Evolutionary conservation across 2,888 invertebrate species (phyloP).

Genomic region (Eupithecia abbreviata): DNA sequence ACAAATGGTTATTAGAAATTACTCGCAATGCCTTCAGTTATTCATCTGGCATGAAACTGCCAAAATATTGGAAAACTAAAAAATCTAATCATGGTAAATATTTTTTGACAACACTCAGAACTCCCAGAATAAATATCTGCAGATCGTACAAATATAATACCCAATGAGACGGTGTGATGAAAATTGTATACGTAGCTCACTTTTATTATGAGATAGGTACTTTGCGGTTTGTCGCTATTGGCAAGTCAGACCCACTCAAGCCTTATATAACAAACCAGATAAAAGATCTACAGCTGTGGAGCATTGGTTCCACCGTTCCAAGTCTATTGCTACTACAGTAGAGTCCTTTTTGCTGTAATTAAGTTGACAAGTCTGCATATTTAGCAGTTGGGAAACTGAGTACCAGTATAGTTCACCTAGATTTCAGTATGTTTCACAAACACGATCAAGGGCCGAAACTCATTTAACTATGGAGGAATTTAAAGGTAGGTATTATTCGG

Average conservation of each 20-base stretch:
- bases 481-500: background rate
- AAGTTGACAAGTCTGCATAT: constrained; percentile 16
- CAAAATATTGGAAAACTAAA: no score
- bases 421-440: constrained; percentile 24
- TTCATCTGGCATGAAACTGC: no score
- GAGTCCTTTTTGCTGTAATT: constrained; percentile 22
- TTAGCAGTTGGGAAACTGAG: constrained; percentile 32
- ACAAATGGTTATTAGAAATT: no score
- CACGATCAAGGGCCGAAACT: background rate
- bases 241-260: constrained; percentile 21
- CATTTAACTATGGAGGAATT: background rate
- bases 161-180: background rate
- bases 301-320: constrained; percentile 4
- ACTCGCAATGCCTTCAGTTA: no score
- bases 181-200: background rate
- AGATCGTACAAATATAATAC: background rate
- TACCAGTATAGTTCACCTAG: constrained; percentile 20
- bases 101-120: background rate
- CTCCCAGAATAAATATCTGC: background rate
- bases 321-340: constrained; percentile 14
- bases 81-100: no score
- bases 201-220: constrained; percentile 5
- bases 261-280: constrained; percentile 34
- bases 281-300: constrained; percentile 6
- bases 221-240: constrained; percentile 20